Percentiles rank a stretch among this genome's conserved stretches.
These are phyloP conservation scores for Drosophila setifemur DNA, from an alignment of 1,140 invertebrate genomes.

Conservation along the genomic window DNA sequence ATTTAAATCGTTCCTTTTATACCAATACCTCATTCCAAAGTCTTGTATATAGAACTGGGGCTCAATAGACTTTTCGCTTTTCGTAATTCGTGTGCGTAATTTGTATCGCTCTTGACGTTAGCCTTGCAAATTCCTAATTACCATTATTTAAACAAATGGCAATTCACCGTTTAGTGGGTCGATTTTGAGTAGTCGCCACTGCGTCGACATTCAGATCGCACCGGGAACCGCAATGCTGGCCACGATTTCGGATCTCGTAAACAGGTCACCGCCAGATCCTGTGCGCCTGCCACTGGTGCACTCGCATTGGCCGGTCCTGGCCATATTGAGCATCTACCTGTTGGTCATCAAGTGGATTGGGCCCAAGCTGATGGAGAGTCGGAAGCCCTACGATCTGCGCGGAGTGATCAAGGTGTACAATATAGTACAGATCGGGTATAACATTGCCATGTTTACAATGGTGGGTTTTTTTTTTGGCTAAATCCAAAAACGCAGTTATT, in stretches of 20 bases:
- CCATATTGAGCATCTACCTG: slow-evolving; percentile 87
- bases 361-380: slow-evolving; percentile 90
- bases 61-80: not conserved
- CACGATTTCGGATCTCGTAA: slow-evolving; percentile 14
- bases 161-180: not conserved
- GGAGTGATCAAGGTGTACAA: slow-evolving; percentile 90
- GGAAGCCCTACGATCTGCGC: slow-evolving; percentile 90
- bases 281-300: slow-evolving; percentile 85
- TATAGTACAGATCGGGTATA: slow-evolving; percentile 84
- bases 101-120: not conserved
- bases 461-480: too few species aligned
- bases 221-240: slow-evolving; percentile 20
- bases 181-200: not conserved
- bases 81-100: not conserved
- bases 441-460: slow-evolving; percentile 8
- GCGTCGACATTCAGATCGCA: not conserved
- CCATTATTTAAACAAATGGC: not conserved
- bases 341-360: slow-evolving; percentile 86
- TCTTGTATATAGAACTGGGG: not conserved
- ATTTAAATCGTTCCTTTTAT: too few species aligned
- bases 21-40: too few species aligned
- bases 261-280: slow-evolving; percentile 24
- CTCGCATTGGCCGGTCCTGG: slow-evolving; percentile 88
- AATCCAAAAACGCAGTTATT: too few species aligned
- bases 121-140: not conserved